Conservation (phyloP, 2,797 vertebrate genomes). For the Anabacerthia variegaticeps region DNA sequence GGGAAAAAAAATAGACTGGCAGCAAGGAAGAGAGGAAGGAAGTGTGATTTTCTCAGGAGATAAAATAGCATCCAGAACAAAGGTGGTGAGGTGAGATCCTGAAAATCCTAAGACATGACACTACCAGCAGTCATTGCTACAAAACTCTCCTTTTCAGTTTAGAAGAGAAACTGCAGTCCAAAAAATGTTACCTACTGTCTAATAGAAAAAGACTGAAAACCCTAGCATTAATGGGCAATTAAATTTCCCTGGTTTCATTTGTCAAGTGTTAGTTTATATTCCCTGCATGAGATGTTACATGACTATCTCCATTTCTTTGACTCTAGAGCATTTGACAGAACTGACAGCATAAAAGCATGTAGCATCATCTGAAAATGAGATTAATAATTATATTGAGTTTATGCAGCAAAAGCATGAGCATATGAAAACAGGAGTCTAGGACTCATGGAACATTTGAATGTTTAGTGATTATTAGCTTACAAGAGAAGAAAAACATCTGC, state of each 20-base stretch:
- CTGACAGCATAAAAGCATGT: not conserved
- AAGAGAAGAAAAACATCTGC: not conserved
- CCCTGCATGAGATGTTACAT: not conserved
- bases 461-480: not conserved
- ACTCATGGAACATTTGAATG: not conserved
- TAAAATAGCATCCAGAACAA: conserved; percentile 35
- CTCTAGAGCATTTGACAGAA: conserved; percentile 16
- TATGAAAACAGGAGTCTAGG: not conserved
- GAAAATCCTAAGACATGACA: not conserved
- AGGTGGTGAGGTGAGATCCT: conserved; percentile 46
- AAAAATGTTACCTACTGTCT: not conserved
- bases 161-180: not conserved
- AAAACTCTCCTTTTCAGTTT: not conserved
- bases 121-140: not conserved
- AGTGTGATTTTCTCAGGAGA: conserved; percentile 45
- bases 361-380: not conserved
- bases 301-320: not conserved
- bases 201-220: not conserved
- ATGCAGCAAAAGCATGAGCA: not conserved
- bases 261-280: not conserved
- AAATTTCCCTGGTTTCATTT: not conserved
- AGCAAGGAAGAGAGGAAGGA: conserved; percentile 4
- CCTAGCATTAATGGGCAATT: not conserved
- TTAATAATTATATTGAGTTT: conserved; percentile 3
- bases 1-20: not conserved